phyloP scores from a whole-genome alignment of 1,140 invertebrate genomes.

The Neodiprion fabricii region DNA sequence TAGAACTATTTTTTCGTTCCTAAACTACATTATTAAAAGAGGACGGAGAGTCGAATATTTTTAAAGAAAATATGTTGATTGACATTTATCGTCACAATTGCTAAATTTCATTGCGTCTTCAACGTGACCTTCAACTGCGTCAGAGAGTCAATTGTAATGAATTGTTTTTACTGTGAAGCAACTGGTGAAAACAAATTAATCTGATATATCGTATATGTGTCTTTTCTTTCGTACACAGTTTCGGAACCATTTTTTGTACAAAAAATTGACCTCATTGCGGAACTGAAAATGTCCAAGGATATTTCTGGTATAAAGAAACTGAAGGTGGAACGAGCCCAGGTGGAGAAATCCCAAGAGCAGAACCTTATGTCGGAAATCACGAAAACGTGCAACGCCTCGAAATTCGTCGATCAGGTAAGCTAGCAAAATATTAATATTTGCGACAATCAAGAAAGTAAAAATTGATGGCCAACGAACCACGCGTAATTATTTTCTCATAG shows the following conservation, averaged over 20 bases:
- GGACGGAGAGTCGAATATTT: too few relatives aligned
- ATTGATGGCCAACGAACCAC: neutral
- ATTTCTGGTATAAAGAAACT: constrained; percentile 89
- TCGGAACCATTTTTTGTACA: constrained; percentile 74
- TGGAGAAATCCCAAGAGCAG: constrained; percentile 80
- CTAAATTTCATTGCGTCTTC: too few relatives aligned
- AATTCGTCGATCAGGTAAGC: constrained; percentile 87
- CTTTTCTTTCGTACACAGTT: constrained; percentile 54
- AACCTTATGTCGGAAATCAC: constrained; percentile 82
- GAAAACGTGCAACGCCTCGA: constrained; percentile 83
- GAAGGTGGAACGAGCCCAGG: constrained; percentile 85
- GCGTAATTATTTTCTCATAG: constrained; percentile 61
- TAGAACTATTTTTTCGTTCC: too few relatives aligned
- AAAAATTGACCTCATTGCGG: constrained; percentile 88
- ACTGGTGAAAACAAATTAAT: too few relatives aligned
- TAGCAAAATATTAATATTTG: constrained; percentile 9
- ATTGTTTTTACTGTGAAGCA: too few relatives aligned
- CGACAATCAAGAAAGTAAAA: neutral
- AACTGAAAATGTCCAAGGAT: constrained; percentile 88
- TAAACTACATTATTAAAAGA: too few relatives aligned
- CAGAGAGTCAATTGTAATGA: too few relatives aligned
- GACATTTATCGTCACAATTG: too few relatives aligned
- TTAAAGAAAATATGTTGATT: too few relatives aligned
- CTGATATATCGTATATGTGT: too few relatives aligned
- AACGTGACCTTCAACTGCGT: too few relatives aligned